Percentiles rank a stretch among this genome's conserved stretches.
phyloP scores from a whole-genome alignment of 2,888 invertebrate genomes.

The Coelinius sp. region DNA sequence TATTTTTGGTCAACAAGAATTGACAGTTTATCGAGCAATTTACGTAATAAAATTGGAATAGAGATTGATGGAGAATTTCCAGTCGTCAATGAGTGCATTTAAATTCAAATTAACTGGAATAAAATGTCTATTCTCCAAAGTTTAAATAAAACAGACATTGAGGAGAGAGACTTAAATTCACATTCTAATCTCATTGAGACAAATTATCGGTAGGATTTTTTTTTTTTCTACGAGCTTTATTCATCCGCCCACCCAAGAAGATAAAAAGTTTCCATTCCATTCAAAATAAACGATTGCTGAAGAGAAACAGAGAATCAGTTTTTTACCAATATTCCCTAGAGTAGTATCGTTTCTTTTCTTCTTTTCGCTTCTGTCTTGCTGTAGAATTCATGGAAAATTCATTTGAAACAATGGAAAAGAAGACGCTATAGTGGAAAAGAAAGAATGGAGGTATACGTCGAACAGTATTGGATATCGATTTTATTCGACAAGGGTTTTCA shows the following conservation, averaged over 20 bases:
- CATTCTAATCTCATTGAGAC: conserved; percentile 41
- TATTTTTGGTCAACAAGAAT: not conserved
- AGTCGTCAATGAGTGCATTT: not conserved
- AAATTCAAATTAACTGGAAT: conserved; percentile 1
- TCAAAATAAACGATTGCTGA: not conserved
- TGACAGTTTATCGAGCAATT: not conserved
- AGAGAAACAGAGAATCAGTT: not conserved
- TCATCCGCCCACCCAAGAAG: not conserved
- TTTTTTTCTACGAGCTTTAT: not conserved
- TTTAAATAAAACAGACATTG: not conserved
- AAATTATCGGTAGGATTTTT: conserved; percentile 34
- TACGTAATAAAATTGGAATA: not conserved
- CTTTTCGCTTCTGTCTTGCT: not conserved
- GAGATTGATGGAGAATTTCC: not conserved
- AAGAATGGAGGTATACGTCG: conserved; percentile 18
- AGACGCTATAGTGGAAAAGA: conserved; percentile 15
- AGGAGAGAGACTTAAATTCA: not conserved
- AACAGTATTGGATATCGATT: conserved; percentile 19
- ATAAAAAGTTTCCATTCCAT: conserved; percentile 9
- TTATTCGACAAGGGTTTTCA: not conserved
- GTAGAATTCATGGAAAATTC: conserved; percentile 15
- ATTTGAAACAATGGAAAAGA: conserved; percentile 23
- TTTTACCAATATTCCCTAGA: not conserved
- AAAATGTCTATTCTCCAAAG: not conserved
- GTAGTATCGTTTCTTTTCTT: conserved; percentile 1